Percentiles rank a stretch among this genome's conserved stretches.
These are phyloP conservation scores for Gymnocypris eckloni DNA, from an alignment of 2,797 vertebrate genomes.

Conservation along the genomic window DNA sequence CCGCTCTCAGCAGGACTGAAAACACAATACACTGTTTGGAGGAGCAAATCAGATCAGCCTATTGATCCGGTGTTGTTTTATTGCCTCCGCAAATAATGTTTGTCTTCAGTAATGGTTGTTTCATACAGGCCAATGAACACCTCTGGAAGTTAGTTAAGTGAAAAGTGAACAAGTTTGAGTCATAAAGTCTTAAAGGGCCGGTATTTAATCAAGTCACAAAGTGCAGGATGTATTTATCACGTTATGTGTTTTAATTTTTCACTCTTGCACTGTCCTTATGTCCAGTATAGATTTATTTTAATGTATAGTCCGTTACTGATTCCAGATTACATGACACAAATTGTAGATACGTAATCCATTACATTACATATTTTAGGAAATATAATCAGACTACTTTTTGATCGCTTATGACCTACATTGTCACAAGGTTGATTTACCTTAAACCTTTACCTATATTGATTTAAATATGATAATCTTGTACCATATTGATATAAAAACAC, in stretches of 20 bases:
- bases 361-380: background rate
- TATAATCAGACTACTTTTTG: background rate
- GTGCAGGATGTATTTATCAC: background rate
- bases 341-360: background rate
- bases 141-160: constrained; percentile 39
- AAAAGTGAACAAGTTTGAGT: background rate
- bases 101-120: constrained; percentile 21
- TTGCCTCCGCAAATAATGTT: constrained; percentile 29
- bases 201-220: background rate
- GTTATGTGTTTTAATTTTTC: background rate
- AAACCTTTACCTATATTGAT: background rate
- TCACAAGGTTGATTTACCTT: background rate
- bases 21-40: constrained; percentile 34
- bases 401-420: background rate
- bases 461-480: background rate
- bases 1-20: background rate
- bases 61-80: constrained; percentile 24
- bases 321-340: background rate
- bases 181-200: background rate
- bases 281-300: background rate
- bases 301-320: background rate
- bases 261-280: background rate
- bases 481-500: background rate
- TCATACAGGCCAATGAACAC: constrained; percentile 16
- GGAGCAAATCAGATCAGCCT: constrained; percentile 27